Conservation (phyloP, 2,113 vertebrate species). For the Bubo scandiacus region DNA sequence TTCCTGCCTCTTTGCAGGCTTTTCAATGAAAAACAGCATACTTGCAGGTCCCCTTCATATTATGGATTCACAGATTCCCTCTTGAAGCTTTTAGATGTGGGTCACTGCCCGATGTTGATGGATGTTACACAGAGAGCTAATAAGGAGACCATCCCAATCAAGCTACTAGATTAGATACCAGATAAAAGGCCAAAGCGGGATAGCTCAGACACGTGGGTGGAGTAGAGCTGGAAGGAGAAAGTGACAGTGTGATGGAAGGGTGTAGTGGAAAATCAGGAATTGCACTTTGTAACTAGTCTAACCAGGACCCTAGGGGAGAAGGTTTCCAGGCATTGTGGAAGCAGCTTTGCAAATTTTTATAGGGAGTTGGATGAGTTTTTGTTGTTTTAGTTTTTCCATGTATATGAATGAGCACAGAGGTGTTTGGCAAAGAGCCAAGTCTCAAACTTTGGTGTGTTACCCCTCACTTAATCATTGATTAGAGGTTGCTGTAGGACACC, state of each 20-base stretch:
- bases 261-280: constrained; percentile 15
- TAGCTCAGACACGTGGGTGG: neutral
- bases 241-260: neutral
- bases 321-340: neutral
- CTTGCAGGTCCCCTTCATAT: neutral
- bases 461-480: neutral
- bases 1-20: neutral
- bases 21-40: neutral
- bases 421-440: neutral
- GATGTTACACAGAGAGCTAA: neutral
- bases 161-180: neutral
- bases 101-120: neutral
- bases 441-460: neutral
- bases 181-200: neutral
- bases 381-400: neutral
- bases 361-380: neutral
- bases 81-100: neutral
- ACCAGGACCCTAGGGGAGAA: neutral
- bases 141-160: neutral
- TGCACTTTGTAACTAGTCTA: neutral
- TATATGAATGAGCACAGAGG: neutral
- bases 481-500: neutral
- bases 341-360: neutral
- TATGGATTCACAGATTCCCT: neutral
- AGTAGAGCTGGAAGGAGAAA: neutral